Base-by-base conservation (phyloP, 2,113 vertebrate species). In the Osmerus mordax region DNA sequence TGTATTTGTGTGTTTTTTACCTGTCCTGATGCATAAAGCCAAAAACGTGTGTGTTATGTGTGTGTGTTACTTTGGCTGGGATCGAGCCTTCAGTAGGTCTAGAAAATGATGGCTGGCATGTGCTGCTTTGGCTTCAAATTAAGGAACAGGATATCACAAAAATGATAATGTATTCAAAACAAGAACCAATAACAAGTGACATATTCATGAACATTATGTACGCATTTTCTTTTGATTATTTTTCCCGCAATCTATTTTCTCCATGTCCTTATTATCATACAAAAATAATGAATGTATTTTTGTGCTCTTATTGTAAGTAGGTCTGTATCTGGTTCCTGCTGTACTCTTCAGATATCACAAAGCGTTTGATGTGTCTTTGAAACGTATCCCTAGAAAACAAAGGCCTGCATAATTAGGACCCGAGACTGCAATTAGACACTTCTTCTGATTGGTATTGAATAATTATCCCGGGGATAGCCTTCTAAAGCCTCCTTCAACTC, bases 341-440 rank as follows among this genome's bases (percentile, higher is more conserved):
- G 73, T 84, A 81, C 84, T 90, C 84, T 88, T 90, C 86, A 86
- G 82, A 89, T 86, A 88, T 88, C 85, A 86, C 75, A 80, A 85
- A 87, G 77, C 76, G 79, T 92, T 92, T 93, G 90, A 92, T 91
- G 81, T 84, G 63, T 72, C 80, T 86, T 89, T 86, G 52, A 88
- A 87, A 90, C 81, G 71, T 60, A 81, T 86, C 89, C 83, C 86
- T 87, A 85, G 87, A 88, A 92, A 91, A 92, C 89, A 90, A 92
- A 91, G 86, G 81, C 84, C 75, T 81, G 84, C 83, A 90, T 92
- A 91, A 92, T 91, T 90, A 91, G 78, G 58, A 75, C 81, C 81
- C 55, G 67, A 73, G 77, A 75, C 85, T 87, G 88, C 87, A 91
- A 91, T 90, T 89, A 91, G 83, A 84, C 84, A 86, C 76, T 88